Evolutionary conservation across 53 echinoderm and acorn worm species (phyloP).

Genomic region (Arbacia lixula): DNA sequence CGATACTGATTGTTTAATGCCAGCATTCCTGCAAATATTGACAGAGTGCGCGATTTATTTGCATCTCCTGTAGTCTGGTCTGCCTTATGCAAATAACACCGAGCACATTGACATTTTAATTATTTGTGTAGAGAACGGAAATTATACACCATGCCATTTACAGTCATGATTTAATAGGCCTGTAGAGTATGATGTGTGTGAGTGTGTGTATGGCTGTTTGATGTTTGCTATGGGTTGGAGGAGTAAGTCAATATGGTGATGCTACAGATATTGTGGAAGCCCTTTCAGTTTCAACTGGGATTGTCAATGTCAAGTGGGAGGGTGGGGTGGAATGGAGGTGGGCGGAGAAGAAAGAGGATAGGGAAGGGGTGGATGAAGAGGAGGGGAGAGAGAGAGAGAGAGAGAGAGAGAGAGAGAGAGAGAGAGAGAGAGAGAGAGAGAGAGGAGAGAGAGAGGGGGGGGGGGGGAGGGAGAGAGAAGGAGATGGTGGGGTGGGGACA

Average conservation of each 20-base stretch:
- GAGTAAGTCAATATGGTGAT: not conserved
- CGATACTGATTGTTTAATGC: constrained; percentile 19
- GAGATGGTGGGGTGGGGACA: no score
- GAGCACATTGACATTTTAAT: constrained; percentile 30
- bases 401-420: not conserved
- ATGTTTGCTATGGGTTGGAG: no score
- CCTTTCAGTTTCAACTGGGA: no score
- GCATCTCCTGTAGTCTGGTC: not conserved
- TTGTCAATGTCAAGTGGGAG: no score
- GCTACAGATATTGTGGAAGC: not conserved
- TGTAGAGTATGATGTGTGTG: no score
- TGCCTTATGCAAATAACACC: constrained; percentile 9
- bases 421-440: not conserved
- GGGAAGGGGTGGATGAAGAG: not conserved
- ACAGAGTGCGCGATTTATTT: not conserved
- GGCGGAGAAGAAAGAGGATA: no score
- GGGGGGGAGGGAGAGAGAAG: not conserved
- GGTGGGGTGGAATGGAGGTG: no score
- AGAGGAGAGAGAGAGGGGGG: not conserved
- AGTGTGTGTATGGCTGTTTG: no score
- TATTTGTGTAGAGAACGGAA: constrained; percentile 11
- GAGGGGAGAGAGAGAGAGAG: not conserved
- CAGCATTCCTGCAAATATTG: constrained; percentile 45
- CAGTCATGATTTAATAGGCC: no score
- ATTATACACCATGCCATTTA: no score